These are phyloP conservation scores for Piprites chloris DNA, from an alignment of 2,113 vertebrate genomes.

Conservation along the genomic window DNA sequence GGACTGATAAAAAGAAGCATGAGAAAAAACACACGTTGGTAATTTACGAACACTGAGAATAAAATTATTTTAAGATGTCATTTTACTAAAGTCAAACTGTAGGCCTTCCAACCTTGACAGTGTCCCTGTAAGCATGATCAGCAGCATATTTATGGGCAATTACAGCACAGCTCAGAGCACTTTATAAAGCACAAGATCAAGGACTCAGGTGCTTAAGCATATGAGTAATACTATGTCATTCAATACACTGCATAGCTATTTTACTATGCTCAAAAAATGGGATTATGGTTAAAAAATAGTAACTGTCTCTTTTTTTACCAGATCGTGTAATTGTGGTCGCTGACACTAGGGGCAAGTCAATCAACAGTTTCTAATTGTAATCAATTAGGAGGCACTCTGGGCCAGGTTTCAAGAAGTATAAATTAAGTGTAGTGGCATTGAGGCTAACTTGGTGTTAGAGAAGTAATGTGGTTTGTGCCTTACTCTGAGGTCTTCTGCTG, in stretches of 20 bases:
- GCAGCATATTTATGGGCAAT: constrained; percentile 2
- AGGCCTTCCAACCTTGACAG: background rate
- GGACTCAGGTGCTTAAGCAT: background rate
- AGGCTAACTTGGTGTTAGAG: rapidly evolving
- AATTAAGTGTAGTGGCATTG: background rate
- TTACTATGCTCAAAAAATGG: background rate
- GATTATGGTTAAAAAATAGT: background rate
- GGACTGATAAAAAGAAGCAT: background rate
- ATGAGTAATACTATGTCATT: background rate
- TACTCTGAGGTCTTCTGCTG: rapidly evolving
- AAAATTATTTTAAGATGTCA: background rate
- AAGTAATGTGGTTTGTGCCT: rapidly evolving
- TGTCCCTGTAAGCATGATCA: background rate
- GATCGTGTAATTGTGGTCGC: background rate
- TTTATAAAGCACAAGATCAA: constrained; percentile 39
- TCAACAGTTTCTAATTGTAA: background rate
- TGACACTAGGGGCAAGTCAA: background rate
- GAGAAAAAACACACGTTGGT: background rate
- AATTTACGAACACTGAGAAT: constrained; percentile 22
- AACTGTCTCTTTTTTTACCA: background rate
- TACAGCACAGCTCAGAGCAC: constrained; percentile 12
- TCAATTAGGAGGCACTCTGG: background rate
- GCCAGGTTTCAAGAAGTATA: background rate
- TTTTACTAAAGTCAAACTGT: background rate
- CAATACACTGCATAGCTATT: background rate